Evolutionary conservation across 2,113 vertebrate species (phyloP).

Genomic region (Tachycineta bicolor): DNA sequence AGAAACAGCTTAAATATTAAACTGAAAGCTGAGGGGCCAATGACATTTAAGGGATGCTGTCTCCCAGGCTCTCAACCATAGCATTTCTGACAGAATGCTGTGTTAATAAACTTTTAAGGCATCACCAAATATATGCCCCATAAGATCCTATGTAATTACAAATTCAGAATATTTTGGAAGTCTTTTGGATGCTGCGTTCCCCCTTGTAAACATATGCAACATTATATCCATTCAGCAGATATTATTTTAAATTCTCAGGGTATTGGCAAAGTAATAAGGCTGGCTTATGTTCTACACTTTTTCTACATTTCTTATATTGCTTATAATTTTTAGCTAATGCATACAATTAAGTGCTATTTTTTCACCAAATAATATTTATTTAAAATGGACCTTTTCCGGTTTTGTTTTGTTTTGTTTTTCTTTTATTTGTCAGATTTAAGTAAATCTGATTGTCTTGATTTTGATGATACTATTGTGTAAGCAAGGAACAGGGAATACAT

Average conservation of each 20-base stretch:
- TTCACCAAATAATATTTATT: background rate
- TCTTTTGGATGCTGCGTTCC: background rate
- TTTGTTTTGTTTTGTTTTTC: background rate
- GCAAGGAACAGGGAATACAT: background rate
- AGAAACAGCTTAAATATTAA: conserved; percentile 57
- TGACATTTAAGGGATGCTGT: background rate
- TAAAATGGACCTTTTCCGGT: background rate
- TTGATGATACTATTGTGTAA: background rate
- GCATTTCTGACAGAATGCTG: background rate
- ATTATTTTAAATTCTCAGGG: background rate
- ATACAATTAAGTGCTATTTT: background rate
- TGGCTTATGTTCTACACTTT: background rate
- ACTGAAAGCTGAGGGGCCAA: background rate
- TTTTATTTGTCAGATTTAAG: background rate
- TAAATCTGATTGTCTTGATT: background rate
- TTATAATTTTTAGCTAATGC: background rate
- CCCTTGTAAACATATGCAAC: background rate
- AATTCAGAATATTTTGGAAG: background rate
- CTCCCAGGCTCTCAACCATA: background rate
- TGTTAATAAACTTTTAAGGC: background rate
- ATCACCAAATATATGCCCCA: background rate
- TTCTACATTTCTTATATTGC: background rate
- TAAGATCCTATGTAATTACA: background rate
- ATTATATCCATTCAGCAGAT: background rate
- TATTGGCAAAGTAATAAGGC: background rate